Conservation (phyloP, 2,888 invertebrate genomes). For the Ischnura elegans region DNA sequence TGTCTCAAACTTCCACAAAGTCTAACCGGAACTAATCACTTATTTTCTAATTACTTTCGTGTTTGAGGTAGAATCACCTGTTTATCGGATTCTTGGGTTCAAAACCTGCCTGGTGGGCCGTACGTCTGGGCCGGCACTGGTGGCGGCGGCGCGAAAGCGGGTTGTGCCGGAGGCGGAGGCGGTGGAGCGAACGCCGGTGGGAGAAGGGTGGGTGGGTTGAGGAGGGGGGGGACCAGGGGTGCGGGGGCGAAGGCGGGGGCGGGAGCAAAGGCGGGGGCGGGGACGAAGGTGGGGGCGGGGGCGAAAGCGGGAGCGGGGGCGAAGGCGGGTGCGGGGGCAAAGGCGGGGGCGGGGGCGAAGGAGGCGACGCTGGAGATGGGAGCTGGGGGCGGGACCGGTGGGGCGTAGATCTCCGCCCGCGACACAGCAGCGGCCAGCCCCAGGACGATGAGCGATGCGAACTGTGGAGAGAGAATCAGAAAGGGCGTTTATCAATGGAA, state of each 20-base stretch:
- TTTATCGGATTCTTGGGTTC: not conserved
- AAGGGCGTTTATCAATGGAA: not conserved
- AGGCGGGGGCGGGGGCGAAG: not conserved
- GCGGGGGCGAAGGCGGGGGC: not conserved
- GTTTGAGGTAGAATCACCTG: slow-evolving; percentile 8
- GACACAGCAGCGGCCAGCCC: not conserved
- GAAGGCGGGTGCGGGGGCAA: not conserved
- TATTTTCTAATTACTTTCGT: not conserved
- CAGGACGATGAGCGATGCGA: not conserved
- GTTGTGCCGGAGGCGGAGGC: not conserved
- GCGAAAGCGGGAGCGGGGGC: not conserved
- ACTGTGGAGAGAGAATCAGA: not conserved
- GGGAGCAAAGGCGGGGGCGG: not conserved
- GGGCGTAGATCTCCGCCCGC: not conserved
- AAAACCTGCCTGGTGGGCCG: slow-evolving; percentile 41
- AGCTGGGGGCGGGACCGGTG: not conserved
- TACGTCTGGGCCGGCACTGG: not conserved
- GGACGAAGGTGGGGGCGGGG: not conserved
- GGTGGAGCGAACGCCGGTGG: not conserved
- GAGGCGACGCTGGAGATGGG: not conserved
- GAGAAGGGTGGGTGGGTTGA: not conserved
- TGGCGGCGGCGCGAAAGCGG: not conserved
- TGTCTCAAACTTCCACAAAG: too few species aligned
- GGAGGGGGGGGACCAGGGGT: not conserved
- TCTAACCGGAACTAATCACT: too few species aligned